Evolutionary conservation across 2,797 vertebrate genomes (phyloP).

Genomic region (Bucorvus abyssinicus): DNA sequence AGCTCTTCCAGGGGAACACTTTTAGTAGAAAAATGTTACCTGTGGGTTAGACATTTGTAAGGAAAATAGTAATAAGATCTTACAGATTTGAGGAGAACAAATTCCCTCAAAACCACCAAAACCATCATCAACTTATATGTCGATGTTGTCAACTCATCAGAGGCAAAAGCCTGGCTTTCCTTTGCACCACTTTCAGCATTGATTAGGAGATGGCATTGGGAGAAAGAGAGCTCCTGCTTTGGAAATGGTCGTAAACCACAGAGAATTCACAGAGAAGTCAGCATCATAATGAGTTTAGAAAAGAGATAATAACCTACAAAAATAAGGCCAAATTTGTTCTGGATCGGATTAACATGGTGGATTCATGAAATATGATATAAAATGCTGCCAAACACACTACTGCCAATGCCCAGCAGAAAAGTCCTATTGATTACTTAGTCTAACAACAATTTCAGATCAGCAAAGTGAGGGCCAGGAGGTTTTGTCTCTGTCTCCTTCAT

Average conservation of each 20-base stretch:
- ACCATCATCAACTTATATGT: background rate
- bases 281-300: background rate
- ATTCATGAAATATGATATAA: background rate
- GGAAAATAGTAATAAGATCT: background rate
- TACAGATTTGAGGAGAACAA: background rate
- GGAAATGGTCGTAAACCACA: background rate
- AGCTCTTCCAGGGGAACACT: background rate
- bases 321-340: background rate
- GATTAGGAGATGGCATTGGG: background rate
- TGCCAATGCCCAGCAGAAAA: background rate
- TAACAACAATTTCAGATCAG: background rate
- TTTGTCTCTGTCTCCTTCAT: background rate
- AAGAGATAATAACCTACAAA: background rate
- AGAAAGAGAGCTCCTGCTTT: background rate
- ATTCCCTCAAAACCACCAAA: background rate
- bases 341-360: background rate
- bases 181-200: background rate
- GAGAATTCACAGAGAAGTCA: background rate
- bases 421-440: background rate
- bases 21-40: background rate
- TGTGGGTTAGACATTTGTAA: background rate
- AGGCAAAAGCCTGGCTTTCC: background rate
- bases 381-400: accelerated
- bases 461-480: background rate
- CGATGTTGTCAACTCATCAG: background rate